These are phyloP conservation scores for Orestias chungarensis DNA, from an alignment of 2,797 vertebrate genomes.

Conservation along the genomic window DNA sequence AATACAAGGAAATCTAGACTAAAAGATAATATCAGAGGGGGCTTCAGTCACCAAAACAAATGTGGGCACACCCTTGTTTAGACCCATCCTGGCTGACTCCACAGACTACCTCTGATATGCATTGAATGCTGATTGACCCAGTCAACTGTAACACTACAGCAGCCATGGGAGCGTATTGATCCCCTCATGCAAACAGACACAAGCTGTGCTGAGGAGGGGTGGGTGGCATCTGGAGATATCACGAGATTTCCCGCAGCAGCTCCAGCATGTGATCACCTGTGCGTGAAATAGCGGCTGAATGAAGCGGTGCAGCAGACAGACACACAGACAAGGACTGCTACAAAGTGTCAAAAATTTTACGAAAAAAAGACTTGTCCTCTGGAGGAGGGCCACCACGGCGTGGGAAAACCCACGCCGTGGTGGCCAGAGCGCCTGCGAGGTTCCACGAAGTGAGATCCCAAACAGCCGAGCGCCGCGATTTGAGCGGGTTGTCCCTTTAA, in stretches of 20 bases:
- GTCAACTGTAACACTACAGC: constrained; percentile 9
- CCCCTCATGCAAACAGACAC: constrained; percentile 10
- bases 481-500: constrained; percentile 16
- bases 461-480: background rate
- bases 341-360: no score
- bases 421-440: background rate
- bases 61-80: no score
- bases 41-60: no score
- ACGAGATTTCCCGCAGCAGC: constrained; percentile 8
- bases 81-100: constrained; percentile 34
- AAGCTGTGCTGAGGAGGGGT: background rate
- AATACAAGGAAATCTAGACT: no score
- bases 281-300: constrained; percentile 1
- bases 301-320: constrained; percentile 73
- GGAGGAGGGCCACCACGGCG: background rate
- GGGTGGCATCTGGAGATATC: background rate
- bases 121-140: constrained; percentile 31
- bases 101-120: constrained; percentile 9
- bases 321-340: constrained; percentile 3
- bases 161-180: constrained; percentile 18
- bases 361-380: no score
- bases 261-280: constrained; percentile 21
- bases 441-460: background rate
- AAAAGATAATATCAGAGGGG: no score
- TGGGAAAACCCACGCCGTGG: constrained; percentile 12